Conservation (phyloP, 1,140 invertebrate species). For the Metaphire vulgaris region DNA sequence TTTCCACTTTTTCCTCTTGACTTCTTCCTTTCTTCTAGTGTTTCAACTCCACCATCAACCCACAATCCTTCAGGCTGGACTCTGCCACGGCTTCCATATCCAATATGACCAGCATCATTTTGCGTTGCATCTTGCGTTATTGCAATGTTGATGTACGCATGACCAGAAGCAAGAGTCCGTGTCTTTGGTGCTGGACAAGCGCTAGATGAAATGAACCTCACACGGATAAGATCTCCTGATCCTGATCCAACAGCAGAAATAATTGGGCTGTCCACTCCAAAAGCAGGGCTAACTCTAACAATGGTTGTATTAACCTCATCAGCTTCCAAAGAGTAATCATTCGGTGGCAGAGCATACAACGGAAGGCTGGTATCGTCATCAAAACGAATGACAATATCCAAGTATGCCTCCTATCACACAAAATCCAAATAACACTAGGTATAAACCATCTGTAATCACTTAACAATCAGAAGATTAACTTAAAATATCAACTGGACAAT, state of each 20-base stretch:
- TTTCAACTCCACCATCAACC: neutral
- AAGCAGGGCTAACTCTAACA: conserved; percentile 83
- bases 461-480: too few species aligned
- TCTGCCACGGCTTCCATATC: neutral
- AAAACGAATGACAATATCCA: conserved; percentile 88
- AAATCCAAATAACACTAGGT: too few species aligned
- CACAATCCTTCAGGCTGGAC: neutral
- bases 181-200: neutral
- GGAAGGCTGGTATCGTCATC: conserved; percentile 79
- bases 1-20: neutral
- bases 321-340: conserved; percentile 77
- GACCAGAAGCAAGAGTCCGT: neutral
- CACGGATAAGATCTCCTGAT: conserved; percentile 58
- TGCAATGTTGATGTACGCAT: neutral
- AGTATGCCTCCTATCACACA: conserved; percentile 71
- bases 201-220: neutral
- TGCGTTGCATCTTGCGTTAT: neutral
- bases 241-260: conserved; percentile 87
- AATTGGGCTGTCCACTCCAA: conserved; percentile 76
- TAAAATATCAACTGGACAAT: too few species aligned
- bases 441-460: too few species aligned
- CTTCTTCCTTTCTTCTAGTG: neutral
- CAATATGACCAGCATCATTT: neutral
- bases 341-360: conserved; percentile 68
- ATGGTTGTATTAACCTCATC: conserved; percentile 81